These are phyloP conservation scores for Holcopasites calliopsidis DNA, from an alignment of 1,140 invertebrate species.

Conservation along the genomic window DNA sequence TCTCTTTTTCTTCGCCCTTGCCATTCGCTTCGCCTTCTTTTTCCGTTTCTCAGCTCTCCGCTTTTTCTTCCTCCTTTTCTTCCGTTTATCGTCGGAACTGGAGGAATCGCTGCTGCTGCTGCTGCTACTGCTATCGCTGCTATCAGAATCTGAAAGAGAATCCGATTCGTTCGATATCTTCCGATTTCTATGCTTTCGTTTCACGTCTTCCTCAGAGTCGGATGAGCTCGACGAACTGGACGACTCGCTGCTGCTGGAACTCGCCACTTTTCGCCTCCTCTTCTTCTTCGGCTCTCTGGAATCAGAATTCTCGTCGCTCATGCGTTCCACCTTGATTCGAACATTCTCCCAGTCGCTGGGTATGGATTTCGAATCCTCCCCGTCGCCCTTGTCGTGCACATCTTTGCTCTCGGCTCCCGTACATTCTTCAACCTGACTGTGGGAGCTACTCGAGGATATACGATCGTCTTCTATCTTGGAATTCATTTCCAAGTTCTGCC, in stretches of 20 bases:
- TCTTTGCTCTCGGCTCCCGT: neutral
- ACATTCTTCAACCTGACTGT: neutral
- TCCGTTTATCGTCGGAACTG: constrained; percentile 64
- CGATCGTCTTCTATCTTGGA: neutral
- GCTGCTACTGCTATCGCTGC: constrained; percentile 65
- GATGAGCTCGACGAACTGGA: constrained; percentile 69
- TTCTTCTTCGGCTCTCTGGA: constrained; percentile 52
- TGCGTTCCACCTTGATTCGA: constrained; percentile 69
- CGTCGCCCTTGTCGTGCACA: constrained; percentile 26
- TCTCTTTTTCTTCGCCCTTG: constrained; percentile 53
- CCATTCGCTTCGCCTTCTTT: constrained; percentile 51
- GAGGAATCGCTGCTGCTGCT: constrained; percentile 64
- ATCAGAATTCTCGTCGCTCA: constrained; percentile 64
- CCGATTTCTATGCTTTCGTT: constrained; percentile 58
- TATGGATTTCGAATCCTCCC: constrained; percentile 62
- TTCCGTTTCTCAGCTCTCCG: constrained; percentile 67
- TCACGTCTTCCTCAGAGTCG: constrained; percentile 67
- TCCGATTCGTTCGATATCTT: constrained; percentile 49
- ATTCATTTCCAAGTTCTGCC: constrained; percentile 4
- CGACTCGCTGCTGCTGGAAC: constrained; percentile 69
- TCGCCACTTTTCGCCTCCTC: constrained; percentile 61
- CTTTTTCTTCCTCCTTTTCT: constrained; percentile 58
- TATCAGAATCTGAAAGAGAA: constrained; percentile 64
- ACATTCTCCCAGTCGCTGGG: constrained; percentile 73
- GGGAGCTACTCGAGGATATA: constrained; percentile 5